These are phyloP conservation scores for Hoplostethus atlanticus DNA, from an alignment of 2,797 vertebrate genomes.

Conservation along the genomic window DNA sequence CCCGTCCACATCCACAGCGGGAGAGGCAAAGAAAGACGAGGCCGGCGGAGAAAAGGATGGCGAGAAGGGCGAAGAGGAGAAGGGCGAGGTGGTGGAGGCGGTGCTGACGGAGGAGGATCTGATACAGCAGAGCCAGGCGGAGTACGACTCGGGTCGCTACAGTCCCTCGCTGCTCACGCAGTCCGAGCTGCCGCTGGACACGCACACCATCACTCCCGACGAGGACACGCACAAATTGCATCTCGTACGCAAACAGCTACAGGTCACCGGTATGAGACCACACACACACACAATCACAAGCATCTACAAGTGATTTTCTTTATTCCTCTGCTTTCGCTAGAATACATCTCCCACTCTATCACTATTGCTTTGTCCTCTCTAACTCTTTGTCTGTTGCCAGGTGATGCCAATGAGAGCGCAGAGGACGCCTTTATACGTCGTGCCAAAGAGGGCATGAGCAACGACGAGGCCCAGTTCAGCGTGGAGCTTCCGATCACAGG, in stretches of 20 bases:
- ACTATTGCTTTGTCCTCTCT: background rate
- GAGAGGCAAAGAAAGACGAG: slow-evolving; percentile 29
- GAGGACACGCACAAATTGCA: slow-evolving; percentile 91
- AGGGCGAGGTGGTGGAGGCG: slow-evolving; percentile 87
- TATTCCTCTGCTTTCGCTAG: too few relatives aligned
- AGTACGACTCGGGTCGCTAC: slow-evolving; percentile 95
- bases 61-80: slow-evolving; percentile 65
- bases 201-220: slow-evolving; percentile 90
- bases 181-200: slow-evolving; percentile 93
- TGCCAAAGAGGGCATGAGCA: slow-evolving; percentile 95
- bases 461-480: slow-evolving; percentile 97
- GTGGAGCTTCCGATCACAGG: slow-evolving; percentile 95
- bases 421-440: slow-evolving; percentile 96
- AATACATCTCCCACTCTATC: background rate
- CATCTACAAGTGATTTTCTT: too few relatives aligned
- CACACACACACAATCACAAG: background rate
- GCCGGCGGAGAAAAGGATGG: slow-evolving; percentile 56
- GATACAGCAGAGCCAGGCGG: slow-evolving; percentile 97
- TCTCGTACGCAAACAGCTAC: slow-evolving; percentile 92
- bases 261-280: slow-evolving; percentile 88
- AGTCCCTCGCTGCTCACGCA: slow-evolving; percentile 90
- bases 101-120: slow-evolving; percentile 97
- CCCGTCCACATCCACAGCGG: slow-evolving; percentile 60
- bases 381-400: slow-evolving; percentile 67
- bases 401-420: slow-evolving; percentile 92